A percentile compares a stretch with the other conserved stretches of the same genome.
These are phyloP conservation scores for Drosophila flavopinicola DNA, from an alignment of 2,888 invertebrate genomes.

Conservation along the genomic window DNA sequence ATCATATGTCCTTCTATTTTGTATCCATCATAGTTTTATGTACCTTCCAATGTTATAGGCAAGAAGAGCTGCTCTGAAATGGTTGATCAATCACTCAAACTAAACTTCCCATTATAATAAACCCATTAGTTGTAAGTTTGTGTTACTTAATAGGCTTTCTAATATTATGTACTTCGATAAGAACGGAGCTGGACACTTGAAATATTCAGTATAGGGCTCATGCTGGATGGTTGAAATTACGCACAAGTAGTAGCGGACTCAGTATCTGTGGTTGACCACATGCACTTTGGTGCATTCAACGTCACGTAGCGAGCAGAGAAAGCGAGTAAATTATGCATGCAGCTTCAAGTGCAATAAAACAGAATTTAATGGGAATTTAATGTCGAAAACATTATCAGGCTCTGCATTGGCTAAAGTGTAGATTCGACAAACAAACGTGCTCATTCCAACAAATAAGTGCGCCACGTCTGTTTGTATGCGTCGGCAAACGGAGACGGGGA, in stretches of 20 bases:
- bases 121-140: no score
- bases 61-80: no score
- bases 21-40: no score
- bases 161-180: neutral
- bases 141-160: neutral
- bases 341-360: slow-evolving; percentile 72
- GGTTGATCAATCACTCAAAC: no score
- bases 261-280: slow-evolving; percentile 45
- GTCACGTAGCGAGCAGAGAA: slow-evolving; percentile 48
- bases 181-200: slow-evolving; percentile 1
- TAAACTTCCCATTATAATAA: no score
- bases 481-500: neutral
- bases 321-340: slow-evolving; percentile 70
- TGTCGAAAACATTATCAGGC: slow-evolving; percentile 72
- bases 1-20: no score
- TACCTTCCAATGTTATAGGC: no score
- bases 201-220: slow-evolving; percentile 8
- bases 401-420: slow-evolving; percentile 42
- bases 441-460: slow-evolving; percentile 40
- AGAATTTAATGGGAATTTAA: slow-evolving; percentile 74
- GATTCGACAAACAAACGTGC: slow-evolving; percentile 47
- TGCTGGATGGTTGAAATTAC: slow-evolving; percentile 23
- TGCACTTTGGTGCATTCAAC: slow-evolving; percentile 51
- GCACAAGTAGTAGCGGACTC: slow-evolving; percentile 11
- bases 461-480: neutral